phyloP scores from a whole-genome alignment of 2,113 vertebrate species.

The Carassius gibelio region DNA sequence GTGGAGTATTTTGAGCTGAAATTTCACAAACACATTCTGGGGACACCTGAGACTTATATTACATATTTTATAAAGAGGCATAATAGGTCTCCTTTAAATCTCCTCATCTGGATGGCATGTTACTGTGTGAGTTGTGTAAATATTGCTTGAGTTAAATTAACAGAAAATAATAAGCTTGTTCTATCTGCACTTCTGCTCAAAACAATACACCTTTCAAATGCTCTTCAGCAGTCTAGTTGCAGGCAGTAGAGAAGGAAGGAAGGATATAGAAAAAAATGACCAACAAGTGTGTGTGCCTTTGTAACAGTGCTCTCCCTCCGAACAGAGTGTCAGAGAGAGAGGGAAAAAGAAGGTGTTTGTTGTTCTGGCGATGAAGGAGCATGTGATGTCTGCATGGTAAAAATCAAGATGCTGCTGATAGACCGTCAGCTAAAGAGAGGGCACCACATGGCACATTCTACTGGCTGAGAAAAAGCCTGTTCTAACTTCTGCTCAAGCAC shows the following conservation, averaged over 20 bases:
- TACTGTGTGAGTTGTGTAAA: neutral
- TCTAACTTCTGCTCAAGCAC: neutral
- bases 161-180: neutral
- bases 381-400: slow-evolving; percentile 21
- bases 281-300: slow-evolving; percentile 44
- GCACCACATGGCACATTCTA: neutral
- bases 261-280: slow-evolving; percentile 61
- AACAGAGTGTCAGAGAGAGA: neutral
- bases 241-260: slow-evolving; percentile 54
- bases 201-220: neutral
- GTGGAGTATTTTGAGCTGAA: too few species aligned
- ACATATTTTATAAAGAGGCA: too few species aligned
- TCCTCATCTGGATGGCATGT: slow-evolving; percentile 27
- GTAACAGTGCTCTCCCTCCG: slow-evolving; percentile 50
- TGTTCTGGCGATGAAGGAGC: neutral
- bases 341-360: slow-evolving; percentile 19
- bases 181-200: neutral
- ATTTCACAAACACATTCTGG: too few species aligned
- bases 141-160: neutral
- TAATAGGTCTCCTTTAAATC: neutral
- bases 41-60: too few species aligned
- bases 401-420: slow-evolving; percentile 27
- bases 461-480: neutral
- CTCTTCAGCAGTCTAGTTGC: slow-evolving; percentile 7
- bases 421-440: slow-evolving; percentile 13